Percentiles rank a stretch among this genome's conserved stretches.
phyloP scores from a whole-genome alignment of 2,888 invertebrate species.

The Tetragonisca angustula region DNA sequence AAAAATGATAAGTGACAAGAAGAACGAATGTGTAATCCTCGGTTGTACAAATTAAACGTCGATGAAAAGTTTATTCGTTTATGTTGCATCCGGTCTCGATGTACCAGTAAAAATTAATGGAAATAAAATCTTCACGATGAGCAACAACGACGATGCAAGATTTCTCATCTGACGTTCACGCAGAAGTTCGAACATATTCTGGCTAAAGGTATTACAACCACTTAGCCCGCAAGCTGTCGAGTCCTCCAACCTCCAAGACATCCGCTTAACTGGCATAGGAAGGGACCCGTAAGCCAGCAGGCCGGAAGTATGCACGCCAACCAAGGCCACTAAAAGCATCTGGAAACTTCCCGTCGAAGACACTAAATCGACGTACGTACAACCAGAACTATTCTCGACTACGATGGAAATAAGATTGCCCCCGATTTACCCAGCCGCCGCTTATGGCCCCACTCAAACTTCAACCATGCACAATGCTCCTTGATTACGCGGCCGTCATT shows the following conservation, averaged over 20 bases:
- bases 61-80: too few relatives aligned
- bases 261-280: slow-evolving; percentile 80
- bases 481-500: slow-evolving; percentile 3
- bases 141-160: background rate
- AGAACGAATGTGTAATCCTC: too few relatives aligned
- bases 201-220: slow-evolving; percentile 81
- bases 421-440: slow-evolving; percentile 38
- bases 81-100: too few relatives aligned
- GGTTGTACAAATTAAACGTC: too few relatives aligned
- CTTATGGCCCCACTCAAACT: slow-evolving; percentile 36
- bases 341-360: slow-evolving; percentile 68
- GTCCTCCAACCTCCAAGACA: slow-evolving; percentile 73
- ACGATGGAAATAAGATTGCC: slow-evolving; percentile 42
- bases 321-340: slow-evolving; percentile 68
- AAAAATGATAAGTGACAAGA: too few relatives aligned
- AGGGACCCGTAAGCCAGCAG: slow-evolving; percentile 68
- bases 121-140: background rate
- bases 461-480: background rate
- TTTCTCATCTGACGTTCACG: slow-evolving; percentile 34
- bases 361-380: slow-evolving; percentile 59
- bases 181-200: slow-evolving; percentile 73
- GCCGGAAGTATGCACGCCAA: slow-evolving; percentile 63
- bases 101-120: too few relatives aligned
- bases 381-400: slow-evolving; percentile 54
- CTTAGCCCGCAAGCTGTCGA: slow-evolving; percentile 80